Evolutionary conservation across 2,113 vertebrate genomes (phyloP).

Genomic region (Poeciliopsis occidentalis): DNA sequence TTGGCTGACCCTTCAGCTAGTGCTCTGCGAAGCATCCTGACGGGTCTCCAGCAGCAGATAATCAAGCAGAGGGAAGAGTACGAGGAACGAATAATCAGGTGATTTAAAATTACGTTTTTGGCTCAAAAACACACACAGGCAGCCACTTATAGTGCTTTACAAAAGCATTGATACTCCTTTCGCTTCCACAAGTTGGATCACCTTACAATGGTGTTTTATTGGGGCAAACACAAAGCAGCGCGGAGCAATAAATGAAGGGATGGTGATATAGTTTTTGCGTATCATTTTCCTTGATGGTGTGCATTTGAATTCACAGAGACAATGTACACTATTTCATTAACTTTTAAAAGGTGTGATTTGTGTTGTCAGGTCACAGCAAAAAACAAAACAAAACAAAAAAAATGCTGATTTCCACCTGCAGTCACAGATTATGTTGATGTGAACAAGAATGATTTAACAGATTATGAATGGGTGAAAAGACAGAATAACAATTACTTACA

Average conservation of each 20-base stretch:
- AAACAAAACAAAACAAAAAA: no score
- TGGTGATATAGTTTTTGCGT: no score
- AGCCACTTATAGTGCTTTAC: not conserved
- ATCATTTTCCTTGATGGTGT: no score
- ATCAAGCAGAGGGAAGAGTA: constrained; percentile 79
- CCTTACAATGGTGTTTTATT: not conserved
- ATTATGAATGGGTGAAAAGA: no score
- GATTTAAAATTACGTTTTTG: not conserved
- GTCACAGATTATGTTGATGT: no score
- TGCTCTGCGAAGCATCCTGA: constrained; percentile 74
- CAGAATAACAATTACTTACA: no score
- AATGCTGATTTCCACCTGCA: no score
- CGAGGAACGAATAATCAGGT: constrained; percentile 77
- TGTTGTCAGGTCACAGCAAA: no score
- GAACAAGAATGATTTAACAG: no score
- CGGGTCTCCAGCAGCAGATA: constrained; percentile 78
- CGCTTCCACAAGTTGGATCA: not conserved
- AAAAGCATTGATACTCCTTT: constrained; percentile 4
- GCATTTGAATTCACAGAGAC: no score
- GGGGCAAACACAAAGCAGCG: not conserved
- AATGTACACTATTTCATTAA: no score
- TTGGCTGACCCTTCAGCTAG: constrained; percentile 71
- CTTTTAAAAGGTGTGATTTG: no score
- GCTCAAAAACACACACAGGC: not conserved
- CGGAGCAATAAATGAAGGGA: not conserved